A percentile compares a stretch with the other conserved stretches of the same genome.
Conservation (phyloP, 2,113 vertebrate genomes). For the Fregata magnificens region DNA sequence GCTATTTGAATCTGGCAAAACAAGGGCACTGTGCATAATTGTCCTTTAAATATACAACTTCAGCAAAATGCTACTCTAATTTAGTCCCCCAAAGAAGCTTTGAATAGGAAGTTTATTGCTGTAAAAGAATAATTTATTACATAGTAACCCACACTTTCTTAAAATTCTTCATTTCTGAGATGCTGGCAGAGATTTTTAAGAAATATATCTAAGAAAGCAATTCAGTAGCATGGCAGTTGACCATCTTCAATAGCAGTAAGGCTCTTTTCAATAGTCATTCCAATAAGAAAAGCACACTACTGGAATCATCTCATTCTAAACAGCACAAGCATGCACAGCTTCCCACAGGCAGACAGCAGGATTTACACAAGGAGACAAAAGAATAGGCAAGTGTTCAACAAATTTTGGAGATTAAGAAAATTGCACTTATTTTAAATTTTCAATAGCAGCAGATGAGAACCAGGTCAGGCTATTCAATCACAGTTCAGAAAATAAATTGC, state of each 20-base stretch:
- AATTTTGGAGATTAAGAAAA: conserved; percentile 22
- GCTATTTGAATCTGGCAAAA: not conserved
- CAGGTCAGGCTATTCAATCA: conserved; percentile 15
- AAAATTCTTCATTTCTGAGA: not conserved
- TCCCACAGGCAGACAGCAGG: not conserved
- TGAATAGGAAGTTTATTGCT: not conserved
- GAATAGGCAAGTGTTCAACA: not conserved
- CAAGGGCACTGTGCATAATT: not conserved
- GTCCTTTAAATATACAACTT: not conserved
- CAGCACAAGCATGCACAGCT: not conserved
- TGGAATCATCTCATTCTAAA: not conserved
- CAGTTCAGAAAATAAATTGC: conserved; percentile 24
- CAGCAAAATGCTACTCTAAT: not conserved
- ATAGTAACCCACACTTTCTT: not conserved
- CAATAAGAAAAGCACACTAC: not conserved
- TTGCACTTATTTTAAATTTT: conserved; percentile 14
- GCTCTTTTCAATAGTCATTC: not conserved
- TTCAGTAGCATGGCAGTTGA: not conserved
- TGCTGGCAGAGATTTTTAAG: not conserved
- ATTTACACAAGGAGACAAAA: not conserved
- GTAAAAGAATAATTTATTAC: not conserved
- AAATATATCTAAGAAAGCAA: not conserved
- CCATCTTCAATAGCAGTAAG: not conserved
- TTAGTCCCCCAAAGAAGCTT: not conserved
- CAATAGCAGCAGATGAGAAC: conserved; percentile 17